Base-by-base conservation (phyloP, 2,888 invertebrate species). In the Lordiphosa andalusiaca region DNA sequence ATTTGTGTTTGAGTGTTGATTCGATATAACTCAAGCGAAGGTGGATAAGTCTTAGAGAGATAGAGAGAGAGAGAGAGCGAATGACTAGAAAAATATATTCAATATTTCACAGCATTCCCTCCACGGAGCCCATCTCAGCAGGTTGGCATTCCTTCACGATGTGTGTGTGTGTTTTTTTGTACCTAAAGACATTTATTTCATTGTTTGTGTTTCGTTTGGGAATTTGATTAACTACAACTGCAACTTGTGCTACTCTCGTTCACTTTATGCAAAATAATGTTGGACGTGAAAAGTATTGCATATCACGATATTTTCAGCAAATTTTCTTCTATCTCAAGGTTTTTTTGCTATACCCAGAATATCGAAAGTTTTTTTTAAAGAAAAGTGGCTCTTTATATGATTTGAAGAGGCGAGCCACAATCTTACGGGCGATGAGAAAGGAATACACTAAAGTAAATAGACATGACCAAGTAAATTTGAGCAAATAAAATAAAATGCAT, bases 1-100 rank as follows among this genome's bases (percentile, higher is more conserved):
- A 84, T 78, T 84, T 78, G 74, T 73, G 78, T 58, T 67, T 77
- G 78, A 84, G 84, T 71, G 84, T 71, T 84, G 84, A 77, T 73
- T 84, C 58, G 74, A 84, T 78, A 74, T 69, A 66, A 66, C 38
- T 25, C 40, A 33, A 39, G 30, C 30, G 30, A 35, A 59, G 50
- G 50, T 46, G 30, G 39, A 49, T 60, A 46, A 61, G 35, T 10
- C 13, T 16, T 16, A 25, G 30, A 49, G 54, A 46, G 42, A 5
- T 49, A 46, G 42, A 5, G 50, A 13, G 21, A n/a, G n/a, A n/a
- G 54, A 46, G 42, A 5, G 50, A 13, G 21, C 16, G 23, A 44
- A 39, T 42, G 36, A 54, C 36, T 47, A 44, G 35, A n/a, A 16
- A 54, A 46, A 50, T 50, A 52, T 66, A 66, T 65, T 65, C 40